These are phyloP conservation scores for Pagetopsis macropterus DNA, from an alignment of 2,797 vertebrate genomes.

Conservation along the genomic window DNA sequence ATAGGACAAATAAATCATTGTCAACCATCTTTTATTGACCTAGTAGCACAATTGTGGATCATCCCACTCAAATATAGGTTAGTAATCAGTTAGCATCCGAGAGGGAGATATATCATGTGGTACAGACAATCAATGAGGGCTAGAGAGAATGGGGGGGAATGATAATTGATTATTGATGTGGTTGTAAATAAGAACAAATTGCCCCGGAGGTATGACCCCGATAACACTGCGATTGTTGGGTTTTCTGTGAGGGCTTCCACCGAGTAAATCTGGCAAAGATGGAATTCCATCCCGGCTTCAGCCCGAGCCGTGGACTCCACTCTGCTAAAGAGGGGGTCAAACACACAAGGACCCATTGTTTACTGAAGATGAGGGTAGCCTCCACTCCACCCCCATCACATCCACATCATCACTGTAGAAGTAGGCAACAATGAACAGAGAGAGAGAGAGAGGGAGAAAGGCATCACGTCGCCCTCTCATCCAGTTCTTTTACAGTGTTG, in stretches of 20 bases:
- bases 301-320: constrained; percentile 59
- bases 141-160: constrained; percentile 20
- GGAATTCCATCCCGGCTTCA: constrained; percentile 65
- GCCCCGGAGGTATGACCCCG: constrained; percentile 36
- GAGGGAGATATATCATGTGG: constrained; percentile 34
- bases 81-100: constrained; percentile 55
- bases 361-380: constrained; percentile 77
- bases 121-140: constrained; percentile 49
- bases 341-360: constrained; percentile 84
- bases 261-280: constrained; percentile 52
- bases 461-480: constrained; percentile 56
- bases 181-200: constrained; percentile 61
- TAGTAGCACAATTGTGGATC: constrained; percentile 42
- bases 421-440: constrained; percentile 74
- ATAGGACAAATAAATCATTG: constrained; percentile 51
- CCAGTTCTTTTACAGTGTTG: constrained; percentile 63
- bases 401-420: constrained; percentile 73
- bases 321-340: constrained; percentile 74
- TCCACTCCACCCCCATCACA: constrained; percentile 62
- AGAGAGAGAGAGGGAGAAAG: constrained; percentile 45
- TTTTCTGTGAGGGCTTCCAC: constrained; percentile 34
- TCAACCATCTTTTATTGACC: constrained; percentile 49
- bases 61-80: constrained; percentile 57
- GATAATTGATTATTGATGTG: constrained; percentile 76
- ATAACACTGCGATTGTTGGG: constrained; percentile 2